These are phyloP conservation scores for Ischnus inquisitorius DNA, from an alignment of 2,888 invertebrate genomes.

Conservation along the genomic window DNA sequence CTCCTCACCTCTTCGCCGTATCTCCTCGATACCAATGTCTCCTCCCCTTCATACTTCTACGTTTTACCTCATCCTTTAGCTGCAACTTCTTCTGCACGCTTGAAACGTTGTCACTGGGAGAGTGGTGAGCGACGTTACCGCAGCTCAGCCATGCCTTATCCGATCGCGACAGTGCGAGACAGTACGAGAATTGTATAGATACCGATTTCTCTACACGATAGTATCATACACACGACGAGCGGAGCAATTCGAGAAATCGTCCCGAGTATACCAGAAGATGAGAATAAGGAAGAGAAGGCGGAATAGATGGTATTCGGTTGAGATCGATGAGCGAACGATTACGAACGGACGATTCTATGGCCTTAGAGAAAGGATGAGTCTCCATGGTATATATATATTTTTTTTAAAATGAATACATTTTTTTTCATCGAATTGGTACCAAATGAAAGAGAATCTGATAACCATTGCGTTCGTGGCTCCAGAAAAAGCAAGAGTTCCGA, in stretches of 20 bases:
- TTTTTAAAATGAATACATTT: constrained; percentile 19
- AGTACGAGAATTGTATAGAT: constrained; percentile 1
- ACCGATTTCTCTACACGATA: constrained; percentile 54
- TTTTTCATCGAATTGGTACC: neutral
- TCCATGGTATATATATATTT: constrained; percentile 18
- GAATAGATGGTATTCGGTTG: constrained; percentile 26
- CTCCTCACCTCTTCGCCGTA: constrained; percentile 54
- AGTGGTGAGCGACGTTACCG: constrained; percentile 66
- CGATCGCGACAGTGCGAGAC: constrained; percentile 50
- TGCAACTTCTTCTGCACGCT: constrained; percentile 66
- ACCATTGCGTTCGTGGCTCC: no score
- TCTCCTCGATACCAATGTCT: constrained; percentile 62
- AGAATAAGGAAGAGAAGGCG: neutral
- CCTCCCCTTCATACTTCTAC: constrained; percentile 53
- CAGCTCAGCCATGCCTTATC: constrained; percentile 71
- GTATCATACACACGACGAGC: constrained; percentile 36
- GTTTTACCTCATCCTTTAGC: constrained; percentile 59
- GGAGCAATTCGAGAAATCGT: constrained; percentile 59
- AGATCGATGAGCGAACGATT: constrained; percentile 32
- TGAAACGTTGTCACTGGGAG: constrained; percentile 67
- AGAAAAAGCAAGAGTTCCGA: no score
- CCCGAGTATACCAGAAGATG: constrained; percentile 27
- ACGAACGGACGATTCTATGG: constrained; percentile 6
- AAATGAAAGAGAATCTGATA: no score
- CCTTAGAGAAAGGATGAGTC: neutral